Evolutionary conservation across 2,888 invertebrate genomes (phyloP), one percentile per base, ranked within the genome.

Genomic region (Morpho deidamia): DNA sequence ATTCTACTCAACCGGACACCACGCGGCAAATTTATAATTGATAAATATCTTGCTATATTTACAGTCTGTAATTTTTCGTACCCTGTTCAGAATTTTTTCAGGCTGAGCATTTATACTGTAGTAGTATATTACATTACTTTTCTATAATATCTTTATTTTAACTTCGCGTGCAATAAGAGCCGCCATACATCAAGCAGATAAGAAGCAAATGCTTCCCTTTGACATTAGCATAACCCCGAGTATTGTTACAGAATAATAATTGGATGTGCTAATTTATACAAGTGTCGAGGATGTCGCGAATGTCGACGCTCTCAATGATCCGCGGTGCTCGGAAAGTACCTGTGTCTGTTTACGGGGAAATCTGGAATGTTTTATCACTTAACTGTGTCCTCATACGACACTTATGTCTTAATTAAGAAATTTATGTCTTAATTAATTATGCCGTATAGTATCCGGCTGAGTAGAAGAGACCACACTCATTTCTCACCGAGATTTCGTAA

Each of bases 221-320:
- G 56, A 57, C 50, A 81, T 83, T 83, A 70, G 72, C 83, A 83
- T 83, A 81, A 72, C 68, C 64, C 69, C 72, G 71, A 79, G 74
- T 73, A 74, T 74, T 74, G 70, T 76, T 76, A 66, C 63, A 59
- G 71, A 72, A 75, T 74, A 71, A 70, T 68, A 74, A 72, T 72
- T 69, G 67, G 66, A 59, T 9, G 35, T 42, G 14, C 42, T 50
- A 40, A 11, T 48, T 52, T 49, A 43, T 50, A 43, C 44, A 33
- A 39, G 41, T 37, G 41, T 35, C 38, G 8, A 10, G 23, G 14
- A 11, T 42, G 42, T 42, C 3, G 42, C 14, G 23, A 42, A 7
- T 39, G 39, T 39, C 39, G 39, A 5, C 11, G 39, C 39, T 39
- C 11, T 39, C n/a, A 23, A 11, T 3, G 7, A 11, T 11, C 11